Base-by-base conservation (phyloP, 2,888 invertebrate genomes). In the Bombylius discolor region DNA sequence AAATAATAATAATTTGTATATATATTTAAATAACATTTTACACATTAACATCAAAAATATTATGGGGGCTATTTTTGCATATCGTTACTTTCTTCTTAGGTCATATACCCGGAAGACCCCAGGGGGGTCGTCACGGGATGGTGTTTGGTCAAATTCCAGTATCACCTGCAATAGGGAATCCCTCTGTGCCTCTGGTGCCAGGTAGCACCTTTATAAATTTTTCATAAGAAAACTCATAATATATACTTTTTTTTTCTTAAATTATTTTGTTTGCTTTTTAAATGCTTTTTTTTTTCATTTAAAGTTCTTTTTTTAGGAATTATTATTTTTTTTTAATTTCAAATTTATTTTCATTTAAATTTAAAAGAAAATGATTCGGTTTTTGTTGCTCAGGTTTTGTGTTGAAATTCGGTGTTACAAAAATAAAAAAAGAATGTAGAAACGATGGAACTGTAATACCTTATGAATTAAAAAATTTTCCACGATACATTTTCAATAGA, bases 111-210 rank as follows among this genome's bases (percentile, higher is more conserved):
- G 81, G 80, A 74, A 79, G 80, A 75, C 79, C 79, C 75, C 77
- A 78, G 74, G 80, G 80, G 68, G 80, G 80, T 76, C 79, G 80
- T 71, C 80, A 81, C 75, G 80, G 80, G 73, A 81, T 81, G 80
- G 79, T 81, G 70, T 80, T 80, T 77, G 79, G 76, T 71, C 74
- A 75, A 74, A 72, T 75, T 68, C 77, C 76, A 75, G 77, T 70
- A 72, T 77, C 71, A 71, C 68, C 71, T 67, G 71, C 70, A 66
- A 70, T 71, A 70, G 73, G 74, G 70, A 72, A 71, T 67, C 68
- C 71, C 68, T 70, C 74, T 67, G 71, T 74, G 70, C 76, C 75
- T 70, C 72, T 76, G 72, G 74, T 77, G 70, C 77, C 77, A 77
- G 77, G 77, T 77, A 76, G 66, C 62, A 61, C 61, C 71, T 71